Evolutionary conservation across 2,888 invertebrate genomes (phyloP), one percentile per base, ranked within the genome.

Genomic region (Coelinius sp.): DNA sequence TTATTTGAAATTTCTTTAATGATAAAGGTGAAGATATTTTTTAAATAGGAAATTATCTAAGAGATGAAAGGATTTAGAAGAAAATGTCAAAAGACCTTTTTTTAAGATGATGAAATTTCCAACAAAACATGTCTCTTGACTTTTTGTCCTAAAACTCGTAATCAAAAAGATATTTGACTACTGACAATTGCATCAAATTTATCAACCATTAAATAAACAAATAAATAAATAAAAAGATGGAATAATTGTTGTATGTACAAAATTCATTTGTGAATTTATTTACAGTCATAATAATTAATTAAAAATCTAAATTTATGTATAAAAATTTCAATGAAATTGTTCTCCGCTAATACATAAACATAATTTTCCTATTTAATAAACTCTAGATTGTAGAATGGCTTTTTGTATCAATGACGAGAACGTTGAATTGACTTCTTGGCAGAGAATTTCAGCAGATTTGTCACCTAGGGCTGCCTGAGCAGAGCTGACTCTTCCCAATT

Each of bases 401-500:
- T 87, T 88, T 62, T 83, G 86, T 56, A 89, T 76, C 24, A 89
- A 82, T 27, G 81, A 79, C 52, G 83, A 83, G 78, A 89, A 89
- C 1, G 89, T 88, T 27, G 80, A 75, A 73, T 88, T 88, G 5
- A 89, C 88, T 77, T 88, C 84, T 53, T 82, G 82, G 70, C 88
- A 88, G 0, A 89, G 81, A 38, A 81, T 77, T 70, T 88, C 84
- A 12, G 86, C 86, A 38, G 84, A 83, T 79, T 86, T 85, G 67
- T 88, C 87, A 1, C 93, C 93, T 0, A 96, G 89, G 0, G 95
- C 94, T 0, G 94, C 93, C 85, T 97, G 95, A 0, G 96, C 95
- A 77, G 94, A 92, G 76, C 94, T 94, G 73, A 97, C 94, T 78
- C 94, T 91, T 0, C 96, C 97, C 20, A 97, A 90, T 87, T 97